Evolutionary conservation across 2,113 vertebrate genomes (phyloP), one percentile per base, ranked within the genome.

Genomic region (Rhea americana): DNA sequence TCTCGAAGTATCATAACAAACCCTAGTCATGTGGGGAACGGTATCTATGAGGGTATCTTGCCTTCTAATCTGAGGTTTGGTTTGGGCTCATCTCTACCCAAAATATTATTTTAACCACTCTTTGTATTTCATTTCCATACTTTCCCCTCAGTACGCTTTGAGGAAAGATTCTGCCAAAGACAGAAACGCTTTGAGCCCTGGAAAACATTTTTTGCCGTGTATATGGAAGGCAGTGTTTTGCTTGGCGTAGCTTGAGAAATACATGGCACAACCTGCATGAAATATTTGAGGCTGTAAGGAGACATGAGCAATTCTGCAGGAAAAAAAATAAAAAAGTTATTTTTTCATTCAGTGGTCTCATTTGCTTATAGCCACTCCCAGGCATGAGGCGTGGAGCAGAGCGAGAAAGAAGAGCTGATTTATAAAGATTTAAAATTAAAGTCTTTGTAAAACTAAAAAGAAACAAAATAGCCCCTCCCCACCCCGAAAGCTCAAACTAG

Each of bases 241-340:
- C 63, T 96, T 96, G 96, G 96, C 96, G 94, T 87, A 73, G 37
- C 59, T 93, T 80, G 50, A 80, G 53, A 96, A 95, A 92, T 96
- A 92, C 94, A 96, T 96, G 96, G 95, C 88, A 96, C 77, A 94
- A 95, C 96, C 92, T 95, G 96, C 93, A 94, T 80, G 90, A 96
- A 96, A 96, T 96, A 96, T 79, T 95, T 96, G 96, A 96, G 93
- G 96, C 86, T 26, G 16, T 50, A 71, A 93, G 74, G 74, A 96
- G 88, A 95, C 93, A 89, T 87, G 71, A 96, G 78, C 50, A 70
- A 68, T 70, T 95, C 87, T 85, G 25, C 71, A 82, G 32, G 13
- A 10, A 21, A 19, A 11, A 59, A 53, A 35, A 67, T 50, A 35
- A 66, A 68, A 62, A 71, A 39, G 19, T 56, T 77, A 84, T 75